Conservation (phyloP, 2,888 invertebrate species). For the Heliconius aoede region DNA sequence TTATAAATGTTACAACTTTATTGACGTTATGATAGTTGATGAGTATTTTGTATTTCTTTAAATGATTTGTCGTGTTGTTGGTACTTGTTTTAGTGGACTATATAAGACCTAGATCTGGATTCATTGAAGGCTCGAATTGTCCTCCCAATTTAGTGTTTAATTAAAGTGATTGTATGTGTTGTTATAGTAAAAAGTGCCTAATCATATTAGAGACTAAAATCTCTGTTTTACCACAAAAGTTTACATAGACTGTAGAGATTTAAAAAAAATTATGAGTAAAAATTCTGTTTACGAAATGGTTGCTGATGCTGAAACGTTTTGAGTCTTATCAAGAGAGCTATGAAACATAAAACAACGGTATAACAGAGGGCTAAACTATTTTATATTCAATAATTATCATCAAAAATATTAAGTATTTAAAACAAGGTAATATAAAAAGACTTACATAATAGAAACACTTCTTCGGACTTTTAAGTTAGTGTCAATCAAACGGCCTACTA, state of each 20-base stretch:
- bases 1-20: constrained; percentile 41
- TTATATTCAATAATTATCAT: background rate
- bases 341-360: too few species aligned
- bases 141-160: constrained; percentile 1
- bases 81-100: background rate
- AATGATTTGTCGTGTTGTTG: constrained; percentile 5
- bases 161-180: background rate
- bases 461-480: background rate
- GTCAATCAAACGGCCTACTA: background rate
- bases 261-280: too few species aligned
- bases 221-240: background rate
- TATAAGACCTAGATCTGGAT: background rate
- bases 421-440: too few species aligned
- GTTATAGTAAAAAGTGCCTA: background rate
- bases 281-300: too few species aligned
- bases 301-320: background rate
- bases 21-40: constrained; percentile 30
- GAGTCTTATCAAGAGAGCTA: background rate
- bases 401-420: background rate
- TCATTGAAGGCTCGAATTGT: constrained; percentile 13
- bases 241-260: too few species aligned
- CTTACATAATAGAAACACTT: background rate
- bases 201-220: background rate
- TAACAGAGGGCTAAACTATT: too few species aligned
- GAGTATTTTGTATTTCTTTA: constrained; percentile 16